Evolutionary conservation across 2,888 invertebrate species (phyloP).

Genomic region (Lomographa bimaculata): DNA sequence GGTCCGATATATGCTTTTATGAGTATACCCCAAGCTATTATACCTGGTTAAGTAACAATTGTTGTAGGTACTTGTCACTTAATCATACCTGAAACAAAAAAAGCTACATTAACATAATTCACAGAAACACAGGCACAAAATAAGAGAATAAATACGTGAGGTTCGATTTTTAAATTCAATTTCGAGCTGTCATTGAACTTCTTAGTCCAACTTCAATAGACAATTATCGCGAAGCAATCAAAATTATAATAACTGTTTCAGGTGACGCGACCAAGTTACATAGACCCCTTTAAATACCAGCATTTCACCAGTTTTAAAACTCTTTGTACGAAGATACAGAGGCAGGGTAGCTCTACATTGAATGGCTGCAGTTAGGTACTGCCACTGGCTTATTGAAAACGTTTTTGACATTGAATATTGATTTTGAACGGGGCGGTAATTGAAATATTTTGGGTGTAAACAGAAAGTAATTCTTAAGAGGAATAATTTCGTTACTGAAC

Average conservation of each 20-base stretch:
- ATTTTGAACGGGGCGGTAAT: slow-evolving; percentile 32
- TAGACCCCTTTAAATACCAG: slow-evolving; percentile 27
- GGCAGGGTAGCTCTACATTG: slow-evolving; percentile 28
- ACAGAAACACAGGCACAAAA: slow-evolving; percentile 17
- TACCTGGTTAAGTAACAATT: no score
- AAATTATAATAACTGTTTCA: slow-evolving; percentile 66
- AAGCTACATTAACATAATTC: slow-evolving; percentile 14
- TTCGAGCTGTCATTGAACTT: slow-evolving; percentile 54
- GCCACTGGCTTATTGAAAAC: slow-evolving; percentile 36
- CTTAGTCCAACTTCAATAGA: slow-evolving; percentile 39
- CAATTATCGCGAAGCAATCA: slow-evolving; percentile 60
- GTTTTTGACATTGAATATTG: slow-evolving; percentile 38
- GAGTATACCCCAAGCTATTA: no score
- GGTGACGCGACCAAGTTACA: slow-evolving; percentile 38
- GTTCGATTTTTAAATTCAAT: slow-evolving; percentile 64
- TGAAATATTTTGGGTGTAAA: slow-evolving; percentile 25
- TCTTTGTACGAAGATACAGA: not conserved
- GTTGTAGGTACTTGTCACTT: no score
- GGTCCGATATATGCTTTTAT: no score
- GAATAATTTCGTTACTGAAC: no score
- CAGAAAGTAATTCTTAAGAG: slow-evolving; percentile 2
- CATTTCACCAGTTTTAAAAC: slow-evolving; percentile 5
- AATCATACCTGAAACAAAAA: slow-evolving; percentile 30
- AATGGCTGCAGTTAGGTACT: slow-evolving; percentile 40
- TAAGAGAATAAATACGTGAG: slow-evolving; percentile 8